Evolutionary conservation across 2,797 vertebrate genomes (phyloP).

Genomic region (Oryzias sinensis): DNA sequence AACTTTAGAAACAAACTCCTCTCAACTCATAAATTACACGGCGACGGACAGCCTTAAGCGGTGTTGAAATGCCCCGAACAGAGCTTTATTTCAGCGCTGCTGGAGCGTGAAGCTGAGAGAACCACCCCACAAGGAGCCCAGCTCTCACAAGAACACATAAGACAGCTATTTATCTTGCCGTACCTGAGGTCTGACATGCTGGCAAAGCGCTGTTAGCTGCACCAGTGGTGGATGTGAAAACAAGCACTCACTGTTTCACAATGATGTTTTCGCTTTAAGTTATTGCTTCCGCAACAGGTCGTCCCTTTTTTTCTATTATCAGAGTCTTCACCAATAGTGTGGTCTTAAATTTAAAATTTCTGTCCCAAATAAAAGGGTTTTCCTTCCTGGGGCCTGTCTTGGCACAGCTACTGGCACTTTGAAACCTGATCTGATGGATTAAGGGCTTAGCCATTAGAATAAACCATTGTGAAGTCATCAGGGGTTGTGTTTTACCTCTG

Average conservation of each 20-base stretch:
- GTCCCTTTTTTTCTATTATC: conserved; percentile 31
- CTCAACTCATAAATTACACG: conserved; percentile 80
- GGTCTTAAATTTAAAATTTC: conserved; percentile 58
- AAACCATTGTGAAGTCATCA: conserved; percentile 66
- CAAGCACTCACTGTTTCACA: conserved; percentile 56
- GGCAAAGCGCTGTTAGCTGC: conserved; percentile 50
- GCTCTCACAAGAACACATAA: conserved; percentile 69
- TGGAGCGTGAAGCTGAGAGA: conserved; percentile 77
- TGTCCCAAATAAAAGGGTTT: conserved; percentile 57
- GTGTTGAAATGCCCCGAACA: conserved; percentile 82
- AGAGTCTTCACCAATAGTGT: conserved; percentile 39
- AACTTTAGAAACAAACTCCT: conserved; percentile 73
- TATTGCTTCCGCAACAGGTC: conserved; percentile 52
- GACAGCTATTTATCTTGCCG: conserved; percentile 68
- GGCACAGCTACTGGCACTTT: conserved; percentile 66
- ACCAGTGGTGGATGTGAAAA: conserved; percentile 56
- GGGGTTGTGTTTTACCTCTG: conserved; percentile 45
- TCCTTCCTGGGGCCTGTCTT: conserved; percentile 70
- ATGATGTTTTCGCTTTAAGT: conserved; percentile 45
- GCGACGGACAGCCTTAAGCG: conserved; percentile 79
- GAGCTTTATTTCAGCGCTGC: conserved; percentile 81
- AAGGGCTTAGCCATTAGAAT: conserved; percentile 74
- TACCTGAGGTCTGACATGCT: conserved; percentile 73
- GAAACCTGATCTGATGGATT: conserved; percentile 74
- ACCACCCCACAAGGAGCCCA: conserved; percentile 72